Evolutionary conservation across 2,888 invertebrate species (phyloP), one percentile per base, ranked within the genome.

Genomic region (Lampropteryx suffumata): DNA sequence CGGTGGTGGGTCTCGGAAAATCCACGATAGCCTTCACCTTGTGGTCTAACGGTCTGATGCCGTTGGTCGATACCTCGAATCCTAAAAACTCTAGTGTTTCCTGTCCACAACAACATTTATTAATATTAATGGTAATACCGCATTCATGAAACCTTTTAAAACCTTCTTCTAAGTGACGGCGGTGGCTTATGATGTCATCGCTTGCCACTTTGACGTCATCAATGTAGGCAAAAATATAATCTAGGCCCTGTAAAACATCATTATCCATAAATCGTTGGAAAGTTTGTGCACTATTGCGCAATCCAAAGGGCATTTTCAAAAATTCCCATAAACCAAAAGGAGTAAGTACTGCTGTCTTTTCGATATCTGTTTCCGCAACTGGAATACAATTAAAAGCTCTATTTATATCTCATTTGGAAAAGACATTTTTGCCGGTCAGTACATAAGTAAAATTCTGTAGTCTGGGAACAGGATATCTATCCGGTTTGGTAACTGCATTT

Each of bases 131-230:
- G 0, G 46, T 39, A 3, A 39, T 27, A 6, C 46, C 39, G 21
- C 13, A 26, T 1, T 32, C 46, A 17, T 33, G 6, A 11, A 39
- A 39, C 11, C 39, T 32, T 32, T 14, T 26, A 6, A 46, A 46
- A n/a, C 33, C 17, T 33, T 32, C 32, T 1, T 33, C 28, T 10
- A 42, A 24, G n/a, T 48, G 48, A 1, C 7, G n/a, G 24, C 35
- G 29, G 14, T 60, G 58, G n/a, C 32, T 27, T n/a, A 14, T 11
- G 9, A 26, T n/a, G 2, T 12, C 24, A 7, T 34, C 41, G 24
- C 50, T 43, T 4, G 64, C 64, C 0, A 73, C 54, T 2, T 75
- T 53, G 8, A 73, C 59, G 45, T 76, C 76, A 44, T 77, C 74
- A 2, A 75, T 57, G 46, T 70, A 77, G 1, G 45, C 37, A 41